These are phyloP conservation scores for Leucophenga montana DNA, from an alignment of 2,888 invertebrate species.

Conservation along the genomic window DNA sequence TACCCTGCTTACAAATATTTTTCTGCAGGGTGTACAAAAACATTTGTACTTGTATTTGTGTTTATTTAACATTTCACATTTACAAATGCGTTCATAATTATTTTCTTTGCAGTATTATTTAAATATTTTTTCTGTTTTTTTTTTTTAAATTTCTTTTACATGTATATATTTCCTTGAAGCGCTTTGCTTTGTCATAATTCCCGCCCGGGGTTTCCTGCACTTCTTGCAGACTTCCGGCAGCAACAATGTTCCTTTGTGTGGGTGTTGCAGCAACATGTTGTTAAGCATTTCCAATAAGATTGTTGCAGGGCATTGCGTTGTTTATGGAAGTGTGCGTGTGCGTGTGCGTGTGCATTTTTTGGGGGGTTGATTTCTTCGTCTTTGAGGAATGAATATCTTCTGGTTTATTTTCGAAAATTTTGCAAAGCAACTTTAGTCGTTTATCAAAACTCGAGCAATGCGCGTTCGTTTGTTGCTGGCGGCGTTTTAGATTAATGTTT, in stretches of 20 bases:
- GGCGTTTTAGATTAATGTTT: conserved; percentile 3
- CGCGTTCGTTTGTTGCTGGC: conserved; percentile 24
- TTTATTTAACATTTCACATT: no score
- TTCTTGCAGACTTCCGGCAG: neutral
- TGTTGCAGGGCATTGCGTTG: conserved; percentile 16
- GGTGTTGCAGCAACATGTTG: conserved; percentile 42
- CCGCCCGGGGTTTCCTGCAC: neutral
- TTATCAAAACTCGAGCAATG: conserved; percentile 51
- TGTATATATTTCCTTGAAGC: neutral
- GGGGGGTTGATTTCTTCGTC: conserved; percentile 45
- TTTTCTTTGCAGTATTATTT: no score
- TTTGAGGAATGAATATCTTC: no score
- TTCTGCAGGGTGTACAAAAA: no score
- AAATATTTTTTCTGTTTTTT: neutral
- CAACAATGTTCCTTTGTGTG: neutral
- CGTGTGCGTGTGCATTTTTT: conserved; percentile 28
- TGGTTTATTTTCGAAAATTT: conserved; percentile 41
- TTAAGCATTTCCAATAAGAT: conserved; percentile 45
- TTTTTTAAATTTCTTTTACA: neutral
- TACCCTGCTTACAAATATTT: no score
- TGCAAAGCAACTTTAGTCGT: conserved; percentile 52
- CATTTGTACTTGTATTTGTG: no score
- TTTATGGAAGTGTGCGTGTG: conserved; percentile 44
- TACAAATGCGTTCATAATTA: no score
- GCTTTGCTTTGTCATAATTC: neutral